Conservation (phyloP, 2,888 invertebrate genomes). For the Cancer borealis region DNA sequence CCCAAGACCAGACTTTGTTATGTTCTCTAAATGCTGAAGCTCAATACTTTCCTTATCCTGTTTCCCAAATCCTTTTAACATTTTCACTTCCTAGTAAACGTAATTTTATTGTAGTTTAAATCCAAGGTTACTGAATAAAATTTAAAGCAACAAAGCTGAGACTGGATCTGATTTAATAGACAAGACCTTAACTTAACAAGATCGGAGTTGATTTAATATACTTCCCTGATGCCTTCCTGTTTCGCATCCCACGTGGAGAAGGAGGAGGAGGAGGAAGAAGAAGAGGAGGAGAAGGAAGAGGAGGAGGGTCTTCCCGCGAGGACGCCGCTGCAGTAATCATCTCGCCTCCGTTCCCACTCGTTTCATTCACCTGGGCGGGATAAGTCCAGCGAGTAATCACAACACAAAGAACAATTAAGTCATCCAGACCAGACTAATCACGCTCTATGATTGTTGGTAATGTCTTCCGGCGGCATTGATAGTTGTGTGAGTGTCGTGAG, state of each 20-base stretch:
- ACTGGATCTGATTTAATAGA: neutral
- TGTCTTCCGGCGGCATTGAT: neutral
- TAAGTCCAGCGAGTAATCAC: neutral
- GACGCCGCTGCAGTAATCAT: neutral
- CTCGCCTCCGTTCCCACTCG: conserved; percentile 23
- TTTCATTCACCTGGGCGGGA: neutral
- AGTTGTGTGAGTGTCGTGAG: neutral
- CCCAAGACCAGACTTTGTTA: neutral
- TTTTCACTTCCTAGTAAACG: neutral
- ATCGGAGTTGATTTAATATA: neutral
- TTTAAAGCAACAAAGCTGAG: neutral
- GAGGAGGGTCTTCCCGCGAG: neutral
- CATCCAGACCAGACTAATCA: conserved; percentile 1
- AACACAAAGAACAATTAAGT: conserved; percentile 21
- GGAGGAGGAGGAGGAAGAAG: too few species aligned
- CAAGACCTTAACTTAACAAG: neutral
- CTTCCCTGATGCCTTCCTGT: neutral
- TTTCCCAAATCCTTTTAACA: neutral
- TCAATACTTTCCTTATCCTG: neutral
- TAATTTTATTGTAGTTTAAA: too few species aligned
- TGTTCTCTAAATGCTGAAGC: neutral
- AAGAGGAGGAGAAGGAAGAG: neutral
- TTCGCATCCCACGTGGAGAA: neutral
- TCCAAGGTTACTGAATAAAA: neutral
- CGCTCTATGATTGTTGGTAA: neutral